Evolutionary conservation across 2,113 vertebrate species (phyloP).

Genomic region (Pardalotus punctatus): DNA sequence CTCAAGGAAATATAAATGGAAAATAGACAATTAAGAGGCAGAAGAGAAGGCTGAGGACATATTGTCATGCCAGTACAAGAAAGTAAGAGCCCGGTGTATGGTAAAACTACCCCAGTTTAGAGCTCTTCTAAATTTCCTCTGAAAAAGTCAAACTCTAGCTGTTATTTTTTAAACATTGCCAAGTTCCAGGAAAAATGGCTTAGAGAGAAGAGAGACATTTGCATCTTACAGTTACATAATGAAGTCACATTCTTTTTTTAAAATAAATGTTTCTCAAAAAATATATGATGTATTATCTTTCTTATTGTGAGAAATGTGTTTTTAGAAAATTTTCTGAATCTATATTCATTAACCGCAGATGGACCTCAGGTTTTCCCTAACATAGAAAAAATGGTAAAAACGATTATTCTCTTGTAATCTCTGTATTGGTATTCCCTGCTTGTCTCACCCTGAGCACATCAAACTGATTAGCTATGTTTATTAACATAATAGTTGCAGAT

Average conservation of each 20-base stretch:
- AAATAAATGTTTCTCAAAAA: not conserved
- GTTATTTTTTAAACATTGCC: not conserved
- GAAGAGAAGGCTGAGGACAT: not conserved
- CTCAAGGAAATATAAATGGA: not conserved
- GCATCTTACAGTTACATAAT: not conserved
- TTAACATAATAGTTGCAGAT: constrained; percentile 66
- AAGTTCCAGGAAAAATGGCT: not conserved
- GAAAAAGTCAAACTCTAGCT: not conserved
- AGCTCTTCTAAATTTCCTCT: not conserved
- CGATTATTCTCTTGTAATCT: not conserved
- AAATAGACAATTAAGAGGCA: not conserved
- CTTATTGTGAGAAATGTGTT: not conserved
- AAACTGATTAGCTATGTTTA: constrained; percentile 67
- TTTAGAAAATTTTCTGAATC: not conserved
- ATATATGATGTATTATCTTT: not conserved
- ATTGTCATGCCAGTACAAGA: not conserved
- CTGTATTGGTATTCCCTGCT: constrained; percentile 37
- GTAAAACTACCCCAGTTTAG: not conserved
- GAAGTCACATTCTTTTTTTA: fast-evolving
- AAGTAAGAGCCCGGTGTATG: not conserved
- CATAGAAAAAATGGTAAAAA: not conserved
- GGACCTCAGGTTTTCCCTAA: not conserved
- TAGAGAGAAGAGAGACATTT: not conserved
- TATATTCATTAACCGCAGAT: not conserved
- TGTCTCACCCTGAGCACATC: constrained; percentile 38